phyloP scores from a whole-genome alignment of 2,113 vertebrate genomes.

The Aptenodytes forsteri region DNA sequence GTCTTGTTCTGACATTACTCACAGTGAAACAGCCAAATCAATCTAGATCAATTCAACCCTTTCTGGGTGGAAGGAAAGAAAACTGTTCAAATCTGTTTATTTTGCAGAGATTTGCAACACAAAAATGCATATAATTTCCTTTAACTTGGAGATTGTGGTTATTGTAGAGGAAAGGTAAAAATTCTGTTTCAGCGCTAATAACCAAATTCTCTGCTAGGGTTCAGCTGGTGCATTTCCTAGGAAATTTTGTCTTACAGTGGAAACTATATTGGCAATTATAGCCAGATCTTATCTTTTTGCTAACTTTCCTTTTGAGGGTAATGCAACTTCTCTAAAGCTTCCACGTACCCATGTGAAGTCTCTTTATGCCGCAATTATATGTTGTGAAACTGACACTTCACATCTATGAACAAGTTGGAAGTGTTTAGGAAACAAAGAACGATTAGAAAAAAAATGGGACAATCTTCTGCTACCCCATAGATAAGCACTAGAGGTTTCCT shows the following conservation, averaged over 20 bases:
- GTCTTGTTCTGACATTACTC: conserved; percentile 59
- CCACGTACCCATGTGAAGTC: not conserved
- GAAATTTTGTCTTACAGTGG: not conserved
- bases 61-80: not conserved
- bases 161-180: not conserved
- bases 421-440: not conserved
- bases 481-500: conserved; percentile 4
- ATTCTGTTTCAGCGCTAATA: not conserved
- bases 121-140: not conserved
- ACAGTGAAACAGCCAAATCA: conserved; percentile 34
- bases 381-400: not conserved
- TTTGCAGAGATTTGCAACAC: not conserved
- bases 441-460: not conserved
- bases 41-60: conserved; percentile 22
- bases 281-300: not conserved
- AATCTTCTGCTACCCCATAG: not conserved
- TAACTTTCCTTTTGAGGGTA: not conserved
- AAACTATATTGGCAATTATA: not conserved
- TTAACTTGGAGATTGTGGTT: not conserved
- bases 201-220: not conserved
- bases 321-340: not conserved
- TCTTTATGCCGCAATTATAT: not conserved
- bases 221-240: not conserved
- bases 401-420: not conserved
- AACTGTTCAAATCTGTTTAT: not conserved